Conservation (phyloP, 2,113 vertebrate species). For the Sigmodon hispidus region DNA sequence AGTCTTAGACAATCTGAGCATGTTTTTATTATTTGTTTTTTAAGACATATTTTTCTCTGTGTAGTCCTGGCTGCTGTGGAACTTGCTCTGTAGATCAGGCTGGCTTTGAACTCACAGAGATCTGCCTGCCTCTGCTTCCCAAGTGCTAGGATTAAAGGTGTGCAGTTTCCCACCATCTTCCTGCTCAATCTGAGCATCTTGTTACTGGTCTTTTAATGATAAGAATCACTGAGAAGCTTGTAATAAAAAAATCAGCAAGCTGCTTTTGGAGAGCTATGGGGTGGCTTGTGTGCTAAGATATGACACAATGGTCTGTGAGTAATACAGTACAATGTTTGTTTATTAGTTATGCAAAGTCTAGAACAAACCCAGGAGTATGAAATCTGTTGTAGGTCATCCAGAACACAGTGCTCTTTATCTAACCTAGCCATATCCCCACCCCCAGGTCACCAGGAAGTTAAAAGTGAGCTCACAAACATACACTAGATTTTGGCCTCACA, state of each 20-base stretch:
- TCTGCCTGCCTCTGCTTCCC: neutral
- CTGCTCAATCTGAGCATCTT: neutral
- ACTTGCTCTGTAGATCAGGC: neutral
- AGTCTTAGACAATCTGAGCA: constrained; percentile 31
- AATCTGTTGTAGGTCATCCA: neutral
- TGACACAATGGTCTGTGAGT: neutral
- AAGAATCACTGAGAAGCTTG: constrained; percentile 31
- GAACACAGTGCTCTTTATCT: neutral
- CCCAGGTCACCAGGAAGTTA: constrained; percentile 20
- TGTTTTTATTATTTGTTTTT: neutral
- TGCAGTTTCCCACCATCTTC: neutral
- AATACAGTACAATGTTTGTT: neutral
- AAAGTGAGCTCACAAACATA: neutral
- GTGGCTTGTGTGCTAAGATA: neutral
- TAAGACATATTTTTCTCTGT: neutral
- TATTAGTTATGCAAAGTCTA: constrained; percentile 26
- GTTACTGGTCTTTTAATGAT: constrained; percentile 37
- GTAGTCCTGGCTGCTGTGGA: neutral
- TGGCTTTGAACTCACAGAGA: neutral
- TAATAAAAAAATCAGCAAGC: constrained; percentile 8
- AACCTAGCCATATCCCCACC: neutral
- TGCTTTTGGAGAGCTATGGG: neutral
- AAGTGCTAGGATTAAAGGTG: neutral
- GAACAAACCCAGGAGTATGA: neutral
- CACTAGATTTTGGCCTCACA: neutral